These are phyloP conservation scores for Anarsia innoxiella DNA, from an alignment of 2,888 invertebrate species.

Conservation along the genomic window DNA sequence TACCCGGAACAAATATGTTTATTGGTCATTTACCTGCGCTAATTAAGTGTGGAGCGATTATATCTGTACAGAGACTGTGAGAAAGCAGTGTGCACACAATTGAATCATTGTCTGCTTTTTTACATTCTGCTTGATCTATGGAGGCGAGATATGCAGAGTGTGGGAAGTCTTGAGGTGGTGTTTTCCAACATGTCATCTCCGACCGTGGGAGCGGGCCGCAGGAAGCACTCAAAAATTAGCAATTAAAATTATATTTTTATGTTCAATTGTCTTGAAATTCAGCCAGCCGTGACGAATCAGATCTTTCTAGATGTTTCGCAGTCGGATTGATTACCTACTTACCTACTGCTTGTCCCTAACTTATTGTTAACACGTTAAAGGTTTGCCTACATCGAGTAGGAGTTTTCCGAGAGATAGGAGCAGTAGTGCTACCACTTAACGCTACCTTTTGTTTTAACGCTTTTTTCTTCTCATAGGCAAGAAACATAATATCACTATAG, in stretches of 20 bases:
- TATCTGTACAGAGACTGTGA: slow-evolving; percentile 63
- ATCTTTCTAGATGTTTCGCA: slow-evolving; percentile 7
- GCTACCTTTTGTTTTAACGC: too few species aligned
- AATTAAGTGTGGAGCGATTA: slow-evolving; percentile 64
- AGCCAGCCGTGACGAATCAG: slow-evolving; percentile 7
- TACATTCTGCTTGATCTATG: slow-evolving; percentile 70
- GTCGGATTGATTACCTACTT: too few species aligned
- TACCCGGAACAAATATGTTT: slow-evolving; percentile 36
- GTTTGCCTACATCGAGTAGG: too few species aligned
- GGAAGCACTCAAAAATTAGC: slow-evolving; percentile 37
- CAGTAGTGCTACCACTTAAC: too few species aligned
- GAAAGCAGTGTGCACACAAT: slow-evolving; percentile 71
- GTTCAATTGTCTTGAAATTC: slow-evolving; percentile 32
- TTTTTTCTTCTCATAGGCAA: too few species aligned
- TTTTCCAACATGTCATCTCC: slow-evolving; percentile 68
- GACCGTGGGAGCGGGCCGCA: slow-evolving; percentile 54
- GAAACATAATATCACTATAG: too few species aligned
- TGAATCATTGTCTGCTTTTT: slow-evolving; percentile 72
- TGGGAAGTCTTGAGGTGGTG: slow-evolving; percentile 56
- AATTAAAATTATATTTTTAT: slow-evolving; percentile 42
- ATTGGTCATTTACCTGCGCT: slow-evolving; percentile 68
- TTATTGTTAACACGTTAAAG: too few species aligned
- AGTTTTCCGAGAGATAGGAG: too few species aligned
- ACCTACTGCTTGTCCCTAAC: too few species aligned
- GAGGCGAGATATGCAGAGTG: slow-evolving; percentile 72